A percentile compares a stretch with the other conserved stretches of the same genome.
These are phyloP conservation scores for Calycopis cecrops DNA, from an alignment of 1,140 invertebrate genomes.

Conservation along the genomic window DNA sequence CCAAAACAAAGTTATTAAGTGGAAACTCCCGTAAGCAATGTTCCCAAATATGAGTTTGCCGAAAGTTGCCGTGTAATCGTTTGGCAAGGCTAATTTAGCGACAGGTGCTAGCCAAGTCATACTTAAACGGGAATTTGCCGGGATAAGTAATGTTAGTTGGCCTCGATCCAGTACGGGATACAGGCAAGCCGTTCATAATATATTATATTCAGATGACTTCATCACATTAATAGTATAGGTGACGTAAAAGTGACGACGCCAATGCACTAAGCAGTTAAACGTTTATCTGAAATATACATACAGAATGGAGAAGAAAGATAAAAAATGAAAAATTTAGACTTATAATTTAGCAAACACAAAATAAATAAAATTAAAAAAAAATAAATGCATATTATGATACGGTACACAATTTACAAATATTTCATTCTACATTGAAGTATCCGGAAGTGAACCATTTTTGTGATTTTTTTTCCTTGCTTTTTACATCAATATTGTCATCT, in stretches of 20 bases:
- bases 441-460: no score
- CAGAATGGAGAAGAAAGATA: no score
- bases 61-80: background rate
- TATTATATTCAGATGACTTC: conserved; percentile 30
- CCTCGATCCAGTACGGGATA: conserved; percentile 26
- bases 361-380: no score
- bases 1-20: conserved; percentile 1
- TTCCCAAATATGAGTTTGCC: background rate
- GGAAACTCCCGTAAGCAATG: background rate
- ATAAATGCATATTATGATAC: no score
- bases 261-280: background rate
- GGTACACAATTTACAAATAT: no score
- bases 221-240: conserved; percentile 19
- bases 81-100: conserved; percentile 28
- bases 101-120: conserved; percentile 34
- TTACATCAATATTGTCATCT: no score
- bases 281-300: background rate
- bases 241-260: background rate
- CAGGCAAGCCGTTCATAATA: conserved; percentile 19
- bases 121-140: conserved; percentile 38
- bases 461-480: no score
- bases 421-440: no score
- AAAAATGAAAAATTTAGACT: no score
- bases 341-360: no score
- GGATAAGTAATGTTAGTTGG: conserved; percentile 36